Evolutionary conservation across 2,888 invertebrate genomes (phyloP).

Genomic region (Dicranocentrus wangi): DNA sequence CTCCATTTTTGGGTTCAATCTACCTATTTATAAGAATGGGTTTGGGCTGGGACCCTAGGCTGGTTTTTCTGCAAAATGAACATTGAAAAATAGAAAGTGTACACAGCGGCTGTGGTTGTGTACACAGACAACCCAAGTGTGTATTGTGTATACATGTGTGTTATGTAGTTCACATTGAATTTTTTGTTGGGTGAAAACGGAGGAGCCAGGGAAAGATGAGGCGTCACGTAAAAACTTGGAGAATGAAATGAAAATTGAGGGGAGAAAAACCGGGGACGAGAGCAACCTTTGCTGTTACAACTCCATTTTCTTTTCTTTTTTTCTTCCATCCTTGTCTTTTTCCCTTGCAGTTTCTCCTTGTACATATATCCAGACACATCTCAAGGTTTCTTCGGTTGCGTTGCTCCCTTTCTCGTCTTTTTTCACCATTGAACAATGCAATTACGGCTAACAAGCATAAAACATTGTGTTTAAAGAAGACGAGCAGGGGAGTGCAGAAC

Average conservation of each 20-base stretch:
- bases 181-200: not conserved
- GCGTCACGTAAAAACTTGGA: not conserved
- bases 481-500: not conserved
- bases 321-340: not conserved
- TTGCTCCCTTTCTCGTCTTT: constrained; percentile 4
- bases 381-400: not conserved
- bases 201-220: not conserved
- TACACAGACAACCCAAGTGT: too few species aligned
- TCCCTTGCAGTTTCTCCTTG: not conserved
- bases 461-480: constrained; percentile 35
- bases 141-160: too few species aligned
- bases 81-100: not conserved
- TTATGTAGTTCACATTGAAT: too few species aligned
- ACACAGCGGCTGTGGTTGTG: too few species aligned
- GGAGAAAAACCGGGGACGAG: not conserved
- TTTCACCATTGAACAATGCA: constrained; percentile 50
- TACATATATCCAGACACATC: not conserved
- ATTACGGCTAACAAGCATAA: constrained; percentile 54
- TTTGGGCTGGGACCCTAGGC: too few species aligned
- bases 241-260: constrained; percentile 18
- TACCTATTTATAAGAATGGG: too few species aligned
- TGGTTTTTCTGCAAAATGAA: not conserved
- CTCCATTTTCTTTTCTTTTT: constrained; percentile 28
- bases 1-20: too few species aligned
- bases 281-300: constrained; percentile 7